Evolutionary conservation across 2,888 invertebrate genomes (phyloP).

Genomic region (Thereva unica): DNA sequence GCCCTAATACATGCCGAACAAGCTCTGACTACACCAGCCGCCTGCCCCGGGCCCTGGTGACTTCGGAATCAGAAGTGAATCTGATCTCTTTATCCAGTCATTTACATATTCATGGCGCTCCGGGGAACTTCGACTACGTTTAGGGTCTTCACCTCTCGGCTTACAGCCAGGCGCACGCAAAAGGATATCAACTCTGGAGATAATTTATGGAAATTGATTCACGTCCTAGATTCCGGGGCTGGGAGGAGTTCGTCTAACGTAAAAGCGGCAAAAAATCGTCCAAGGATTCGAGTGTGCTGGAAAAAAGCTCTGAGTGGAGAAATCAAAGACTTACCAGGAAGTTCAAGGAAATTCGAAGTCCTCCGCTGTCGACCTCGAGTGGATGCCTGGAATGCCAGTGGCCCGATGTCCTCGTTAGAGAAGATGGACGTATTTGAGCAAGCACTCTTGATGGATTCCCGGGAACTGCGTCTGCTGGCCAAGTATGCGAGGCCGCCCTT

Average conservation of each 20-base stretch:
- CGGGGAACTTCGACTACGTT: neutral
- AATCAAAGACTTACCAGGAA: slow-evolving; percentile 70
- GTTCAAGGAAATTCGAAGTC: slow-evolving; percentile 83
- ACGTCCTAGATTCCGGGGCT: neutral
- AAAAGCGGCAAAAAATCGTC: neutral
- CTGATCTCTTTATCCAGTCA: neutral
- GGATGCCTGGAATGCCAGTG: slow-evolving; percentile 77
- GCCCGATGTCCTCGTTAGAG: slow-evolving; percentile 79
- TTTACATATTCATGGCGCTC: slow-evolving; percentile 17
- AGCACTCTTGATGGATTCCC: slow-evolving; percentile 68
- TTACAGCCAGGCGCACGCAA: neutral
- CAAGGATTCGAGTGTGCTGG: neutral
- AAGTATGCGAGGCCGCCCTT: slow-evolving; percentile 74
- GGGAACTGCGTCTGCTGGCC: slow-evolving; percentile 82
- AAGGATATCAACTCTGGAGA: slow-evolving; percentile 3
- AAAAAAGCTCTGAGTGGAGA: neutral
- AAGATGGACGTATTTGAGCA: slow-evolving; percentile 71
- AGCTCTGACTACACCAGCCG: neutral
- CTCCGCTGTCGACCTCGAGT: slow-evolving; percentile 76
- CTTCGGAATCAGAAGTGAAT: neutral
- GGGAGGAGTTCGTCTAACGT: neutral
- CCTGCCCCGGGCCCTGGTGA: slow-evolving; percentile 1
- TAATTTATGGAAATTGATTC: slow-evolving; percentile 25
- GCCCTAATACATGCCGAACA: neutral
- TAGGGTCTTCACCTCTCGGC: neutral